A percentile compares a stretch with the other conserved stretches of the same genome.
These are phyloP conservation scores for Cremastobaeus sp. DNA, from an alignment of 2,888 invertebrate species.

Conservation along the genomic window DNA sequence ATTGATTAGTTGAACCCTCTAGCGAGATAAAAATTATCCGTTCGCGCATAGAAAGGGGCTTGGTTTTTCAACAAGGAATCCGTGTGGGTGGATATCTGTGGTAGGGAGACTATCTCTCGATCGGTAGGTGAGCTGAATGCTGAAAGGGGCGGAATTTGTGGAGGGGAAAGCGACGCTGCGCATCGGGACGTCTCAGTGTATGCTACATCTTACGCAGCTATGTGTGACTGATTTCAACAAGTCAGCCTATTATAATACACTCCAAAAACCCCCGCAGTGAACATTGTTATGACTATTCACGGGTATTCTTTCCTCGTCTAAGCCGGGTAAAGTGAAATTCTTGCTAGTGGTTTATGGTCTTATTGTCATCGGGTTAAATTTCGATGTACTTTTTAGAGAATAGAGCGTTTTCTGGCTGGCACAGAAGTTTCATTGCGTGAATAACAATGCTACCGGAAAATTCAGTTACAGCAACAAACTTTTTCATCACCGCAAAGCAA, in stretches of 20 bases:
- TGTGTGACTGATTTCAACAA: slow-evolving; percentile 55
- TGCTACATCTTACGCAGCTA: slow-evolving; percentile 41
- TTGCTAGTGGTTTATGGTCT: slow-evolving; percentile 41
- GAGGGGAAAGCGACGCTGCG: slow-evolving; percentile 59
- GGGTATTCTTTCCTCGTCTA: slow-evolving; percentile 16
- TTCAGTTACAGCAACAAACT: slow-evolving; percentile 2
- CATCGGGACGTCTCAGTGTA: slow-evolving; percentile 58
- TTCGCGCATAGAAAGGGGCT: slow-evolving; percentile 48
- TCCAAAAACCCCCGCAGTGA: slow-evolving; percentile 37
- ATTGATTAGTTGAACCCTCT: slow-evolving; percentile 2
- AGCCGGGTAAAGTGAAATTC: slow-evolving; percentile 33
- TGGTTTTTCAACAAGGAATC: slow-evolving; percentile 46
- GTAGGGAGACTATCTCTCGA: slow-evolving; percentile 55
- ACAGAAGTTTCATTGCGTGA: not conserved
- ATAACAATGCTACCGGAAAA: slow-evolving; percentile 27
- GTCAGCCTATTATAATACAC: slow-evolving; percentile 47
- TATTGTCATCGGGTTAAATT: slow-evolving; percentile 30
- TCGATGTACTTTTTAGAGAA: not conserved
- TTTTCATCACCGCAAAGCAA: slow-evolving; percentile 8
- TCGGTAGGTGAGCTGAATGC: slow-evolving; percentile 50
- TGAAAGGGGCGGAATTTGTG: slow-evolving; percentile 57
- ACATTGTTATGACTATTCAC: slow-evolving; percentile 40
- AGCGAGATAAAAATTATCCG: slow-evolving; percentile 30
- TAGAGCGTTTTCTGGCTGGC: too few species aligned
- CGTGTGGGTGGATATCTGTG: slow-evolving; percentile 44